phyloP scores from a whole-genome alignment of 1,140 invertebrate species.

The Drosophila pseudoobscura region DNA sequence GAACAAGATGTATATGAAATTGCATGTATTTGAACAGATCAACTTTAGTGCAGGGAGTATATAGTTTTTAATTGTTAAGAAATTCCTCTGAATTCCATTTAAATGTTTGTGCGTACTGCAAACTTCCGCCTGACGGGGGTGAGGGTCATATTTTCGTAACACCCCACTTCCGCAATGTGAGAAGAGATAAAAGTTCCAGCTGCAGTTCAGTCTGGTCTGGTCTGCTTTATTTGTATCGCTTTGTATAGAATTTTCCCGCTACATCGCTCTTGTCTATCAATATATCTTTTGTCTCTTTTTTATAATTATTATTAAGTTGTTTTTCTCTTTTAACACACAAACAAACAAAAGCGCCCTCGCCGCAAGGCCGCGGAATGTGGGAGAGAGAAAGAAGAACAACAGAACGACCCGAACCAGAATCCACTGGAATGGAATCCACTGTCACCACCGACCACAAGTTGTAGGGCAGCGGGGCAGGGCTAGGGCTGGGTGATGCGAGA shows the following conservation, averaged over 20 bases:
- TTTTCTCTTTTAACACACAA: slow-evolving; percentile 21
- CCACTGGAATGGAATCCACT: slow-evolving; percentile 9
- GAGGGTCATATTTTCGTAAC: slow-evolving; percentile 31
- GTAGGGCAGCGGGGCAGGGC: neutral
- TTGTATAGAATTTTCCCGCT: slow-evolving; percentile 23
- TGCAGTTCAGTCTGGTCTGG: slow-evolving; percentile 22
- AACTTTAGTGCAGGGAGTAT: neutral
- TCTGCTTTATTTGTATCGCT: slow-evolving; percentile 23
- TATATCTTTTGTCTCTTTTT: slow-evolving; percentile 18
- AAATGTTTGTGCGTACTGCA: slow-evolving; percentile 4
- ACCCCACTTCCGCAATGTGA: slow-evolving; percentile 44
- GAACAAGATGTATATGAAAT: neutral
- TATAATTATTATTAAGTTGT: slow-evolving; percentile 31
- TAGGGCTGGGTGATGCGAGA: slow-evolving; percentile 31
- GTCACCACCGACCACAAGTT: slow-evolving; percentile 24
- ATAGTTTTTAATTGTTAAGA: slow-evolving; percentile 21
- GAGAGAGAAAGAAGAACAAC: slow-evolving; percentile 12
- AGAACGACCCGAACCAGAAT: slow-evolving; percentile 7
- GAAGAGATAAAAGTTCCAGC: slow-evolving; percentile 28
- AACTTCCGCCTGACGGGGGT: slow-evolving; percentile 37
- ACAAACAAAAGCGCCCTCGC: slow-evolving; percentile 24
- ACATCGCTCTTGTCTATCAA: slow-evolving; percentile 30
- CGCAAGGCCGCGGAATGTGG: slow-evolving; percentile 28
- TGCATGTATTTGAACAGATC: neutral
- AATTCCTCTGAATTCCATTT: slow-evolving; percentile 6